These are phyloP conservation scores for Aurelia sp. DNA, from an alignment of 30 jellyfish, hydroid and myxozoan genomes.

Conservation along the genomic window DNA sequence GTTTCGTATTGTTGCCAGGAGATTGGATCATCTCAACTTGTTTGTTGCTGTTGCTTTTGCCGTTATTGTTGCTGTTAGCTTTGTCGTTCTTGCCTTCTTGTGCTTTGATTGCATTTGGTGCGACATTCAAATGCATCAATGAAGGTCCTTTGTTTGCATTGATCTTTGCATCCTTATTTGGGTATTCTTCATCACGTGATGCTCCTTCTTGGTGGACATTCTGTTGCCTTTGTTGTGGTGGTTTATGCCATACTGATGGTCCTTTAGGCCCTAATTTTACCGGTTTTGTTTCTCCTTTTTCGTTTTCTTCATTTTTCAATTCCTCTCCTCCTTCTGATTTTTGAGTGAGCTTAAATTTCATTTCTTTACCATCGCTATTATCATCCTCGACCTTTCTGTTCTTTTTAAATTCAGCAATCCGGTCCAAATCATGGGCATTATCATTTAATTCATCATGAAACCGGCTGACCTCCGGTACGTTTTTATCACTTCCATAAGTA, in stretches of 20 bases:
- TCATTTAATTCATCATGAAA: conserved; percentile 18
- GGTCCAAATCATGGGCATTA: neutral
- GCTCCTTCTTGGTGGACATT: conserved; percentile 55
- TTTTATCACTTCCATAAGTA: neutral
- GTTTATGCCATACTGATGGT: conserved; percentile 80
- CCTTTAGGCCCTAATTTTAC: conserved; percentile 72
- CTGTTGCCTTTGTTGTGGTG: conserved; percentile 37
- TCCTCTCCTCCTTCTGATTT: neutral
- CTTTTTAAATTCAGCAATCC: neutral
- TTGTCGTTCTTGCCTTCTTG: conserved; percentile 1
- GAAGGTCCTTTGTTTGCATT: conserved; percentile 50
- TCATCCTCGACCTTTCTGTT: conserved; percentile 36
- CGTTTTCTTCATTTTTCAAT: neutral
- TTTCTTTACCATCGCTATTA: conserved; percentile 17
- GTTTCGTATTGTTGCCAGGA: conserved; percentile 29
- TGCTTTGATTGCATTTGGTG: conserved; percentile 11
- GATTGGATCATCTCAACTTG: conserved; percentile 15
- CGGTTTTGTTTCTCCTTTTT: neutral
- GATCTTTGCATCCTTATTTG: conserved; percentile 5
- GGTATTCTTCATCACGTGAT: conserved; percentile 61
- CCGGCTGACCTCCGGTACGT: conserved; percentile 14
- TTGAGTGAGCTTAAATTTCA: conserved; percentile 8
- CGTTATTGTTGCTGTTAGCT: conserved; percentile 23
- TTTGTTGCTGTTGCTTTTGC: conserved; percentile 34
- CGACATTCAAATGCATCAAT: conserved; percentile 11